phyloP scores from a whole-genome alignment of 2,797 vertebrate species.

The Sebastes iracundus region DNA sequence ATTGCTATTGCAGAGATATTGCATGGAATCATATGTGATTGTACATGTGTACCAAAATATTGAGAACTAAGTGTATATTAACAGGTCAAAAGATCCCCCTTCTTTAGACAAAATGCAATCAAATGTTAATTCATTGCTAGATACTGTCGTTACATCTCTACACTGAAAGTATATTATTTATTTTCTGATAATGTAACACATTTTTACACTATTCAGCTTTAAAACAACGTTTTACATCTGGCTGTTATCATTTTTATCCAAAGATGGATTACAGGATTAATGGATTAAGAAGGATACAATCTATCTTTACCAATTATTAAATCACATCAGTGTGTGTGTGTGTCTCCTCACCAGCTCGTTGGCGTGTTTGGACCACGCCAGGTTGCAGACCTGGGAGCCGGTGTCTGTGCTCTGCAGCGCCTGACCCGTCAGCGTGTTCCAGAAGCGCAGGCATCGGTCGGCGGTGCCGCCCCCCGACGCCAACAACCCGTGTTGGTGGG shows the following conservation, averaged over 20 bases:
- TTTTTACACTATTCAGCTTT: background rate
- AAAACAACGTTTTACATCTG: too few species aligned
- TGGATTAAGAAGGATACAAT: background rate
- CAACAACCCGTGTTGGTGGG: constrained; percentile 87
- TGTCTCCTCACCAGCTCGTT: constrained; percentile 85
- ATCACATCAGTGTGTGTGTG: background rate
- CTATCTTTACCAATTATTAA: too few species aligned
- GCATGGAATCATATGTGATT: background rate
- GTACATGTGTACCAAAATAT: background rate
- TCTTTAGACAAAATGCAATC: background rate
- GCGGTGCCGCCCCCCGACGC: constrained; percentile 87
- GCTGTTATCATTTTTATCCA: background rate
- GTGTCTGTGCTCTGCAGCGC: constrained; percentile 88
- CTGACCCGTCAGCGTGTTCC: constrained; percentile 89
- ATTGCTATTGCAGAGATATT: background rate
- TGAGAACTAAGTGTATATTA: background rate
- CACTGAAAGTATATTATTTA: background rate
- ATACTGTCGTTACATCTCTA: background rate
- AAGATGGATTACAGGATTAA: background rate
- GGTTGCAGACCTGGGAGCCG: constrained; percentile 88
- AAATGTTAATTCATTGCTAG: background rate
- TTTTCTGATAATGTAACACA: background rate
- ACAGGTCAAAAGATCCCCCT: background rate
- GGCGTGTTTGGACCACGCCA: constrained; percentile 89
- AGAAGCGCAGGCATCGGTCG: constrained; percentile 88